A percentile compares a stretch with the other conserved stretches of the same genome.
phyloP scores from a whole-genome alignment of 2,888 invertebrate genomes.

The Bembecia ichneumoniformis region DNA sequence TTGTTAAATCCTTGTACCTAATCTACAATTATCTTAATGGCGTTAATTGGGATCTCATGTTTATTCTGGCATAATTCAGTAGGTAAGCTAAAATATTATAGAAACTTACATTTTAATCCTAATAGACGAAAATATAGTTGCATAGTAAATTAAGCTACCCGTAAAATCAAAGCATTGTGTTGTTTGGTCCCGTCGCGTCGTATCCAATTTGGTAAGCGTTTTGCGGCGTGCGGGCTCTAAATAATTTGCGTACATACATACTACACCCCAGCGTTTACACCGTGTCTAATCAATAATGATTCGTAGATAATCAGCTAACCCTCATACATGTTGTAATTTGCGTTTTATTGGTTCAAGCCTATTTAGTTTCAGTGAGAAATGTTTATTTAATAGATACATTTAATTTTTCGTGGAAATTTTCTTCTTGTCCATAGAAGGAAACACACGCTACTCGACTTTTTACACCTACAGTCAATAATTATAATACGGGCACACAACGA shows the following conservation, averaged over 20 bases:
- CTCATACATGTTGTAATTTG: slow-evolving; percentile 18
- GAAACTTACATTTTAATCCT: background rate
- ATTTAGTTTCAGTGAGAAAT: slow-evolving; percentile 1
- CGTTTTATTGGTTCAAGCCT: slow-evolving; percentile 22
- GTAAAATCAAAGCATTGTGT: slow-evolving; percentile 8
- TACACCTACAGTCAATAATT: too few relatives aligned
- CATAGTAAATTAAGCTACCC: background rate
- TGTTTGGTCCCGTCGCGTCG: slow-evolving; percentile 8
- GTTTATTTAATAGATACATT: too few relatives aligned
- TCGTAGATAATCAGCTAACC: slow-evolving; percentile 35
- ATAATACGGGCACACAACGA: too few relatives aligned
- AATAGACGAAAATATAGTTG: too few relatives aligned
- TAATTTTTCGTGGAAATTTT: slow-evolving; percentile 8
- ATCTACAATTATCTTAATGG: too few relatives aligned
- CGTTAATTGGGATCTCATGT: too few relatives aligned
- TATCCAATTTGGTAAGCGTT: background rate
- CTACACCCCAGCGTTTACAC: slow-evolving; percentile 22
- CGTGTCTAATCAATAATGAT: slow-evolving; percentile 37
- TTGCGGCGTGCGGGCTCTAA: background rate
- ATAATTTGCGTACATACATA: slow-evolving; percentile 26
- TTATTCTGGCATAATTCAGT: too few relatives aligned
- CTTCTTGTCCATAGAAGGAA: too few relatives aligned
- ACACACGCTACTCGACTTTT: too few relatives aligned
- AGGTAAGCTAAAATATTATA: too few relatives aligned
- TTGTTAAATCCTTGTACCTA: too few relatives aligned